phyloP scores from a whole-genome alignment of 2,797 vertebrate genomes.

The Amblyopsis hoosieri region DNA sequence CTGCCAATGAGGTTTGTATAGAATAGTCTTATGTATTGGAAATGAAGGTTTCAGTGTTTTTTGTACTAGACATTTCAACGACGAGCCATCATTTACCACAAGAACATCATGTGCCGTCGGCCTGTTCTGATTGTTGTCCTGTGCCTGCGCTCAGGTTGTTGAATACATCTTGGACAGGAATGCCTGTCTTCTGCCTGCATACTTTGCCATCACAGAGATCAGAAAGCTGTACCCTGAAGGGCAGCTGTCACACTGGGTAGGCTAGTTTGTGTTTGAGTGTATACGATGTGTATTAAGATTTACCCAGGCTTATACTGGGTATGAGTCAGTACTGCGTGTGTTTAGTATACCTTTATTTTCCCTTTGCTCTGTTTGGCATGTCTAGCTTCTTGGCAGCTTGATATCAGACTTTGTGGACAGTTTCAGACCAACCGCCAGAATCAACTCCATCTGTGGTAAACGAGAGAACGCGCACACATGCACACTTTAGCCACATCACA shows the following conservation, averaged over 20 bases:
- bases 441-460: conserved; percentile 99
- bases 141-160: conserved; percentile 82
- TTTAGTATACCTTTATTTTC: neutral
- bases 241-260: conserved; percentile 96
- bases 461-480: neutral
- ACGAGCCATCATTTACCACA: neutral
- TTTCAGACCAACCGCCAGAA: conserved; percentile 97
- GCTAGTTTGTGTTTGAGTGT: conserved; percentile 12
- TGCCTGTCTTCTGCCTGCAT: conserved; percentile 95
- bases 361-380: neutral
- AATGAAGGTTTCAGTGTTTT: no score
- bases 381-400: conserved; percentile 90
- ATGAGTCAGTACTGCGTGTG: neutral
- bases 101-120: neutral
- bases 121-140: neutral
- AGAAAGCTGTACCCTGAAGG: conserved; percentile 98
- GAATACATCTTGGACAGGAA: conserved; percentile 98
- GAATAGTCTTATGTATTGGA: no score
- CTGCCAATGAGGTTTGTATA: conserved; percentile 84
- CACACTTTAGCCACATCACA: no score
- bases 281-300: neutral
- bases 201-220: conserved; percentile 97
- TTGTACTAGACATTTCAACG: no score
- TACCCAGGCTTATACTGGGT: neutral
- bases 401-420: conserved; percentile 98